Conservation (phyloP, 2,113 vertebrate genomes). For the Seriola dumerili region DNA sequence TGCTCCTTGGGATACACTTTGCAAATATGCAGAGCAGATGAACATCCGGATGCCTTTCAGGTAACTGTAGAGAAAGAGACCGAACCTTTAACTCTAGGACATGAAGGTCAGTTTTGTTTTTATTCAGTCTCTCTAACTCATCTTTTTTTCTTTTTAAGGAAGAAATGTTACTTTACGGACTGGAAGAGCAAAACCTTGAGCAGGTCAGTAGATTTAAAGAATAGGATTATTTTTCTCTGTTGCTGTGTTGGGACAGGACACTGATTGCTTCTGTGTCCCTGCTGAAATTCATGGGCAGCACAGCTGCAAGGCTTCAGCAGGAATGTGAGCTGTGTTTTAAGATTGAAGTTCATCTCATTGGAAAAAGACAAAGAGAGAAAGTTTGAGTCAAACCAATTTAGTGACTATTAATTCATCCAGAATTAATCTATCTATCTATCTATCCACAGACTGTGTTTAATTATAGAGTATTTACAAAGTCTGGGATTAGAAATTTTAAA, state of each 20-base stretch:
- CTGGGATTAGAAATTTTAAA: slow-evolving; percentile 18
- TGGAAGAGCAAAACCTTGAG: slow-evolving; percentile 94
- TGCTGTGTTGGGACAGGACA: neutral
- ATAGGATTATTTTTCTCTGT: slow-evolving; percentile 17
- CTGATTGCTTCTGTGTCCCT: slow-evolving; percentile 21
- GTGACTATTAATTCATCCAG: neutral
- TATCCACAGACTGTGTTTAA: neutral
- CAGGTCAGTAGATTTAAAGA: slow-evolving; percentile 87
- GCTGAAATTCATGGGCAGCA: slow-evolving; percentile 19
- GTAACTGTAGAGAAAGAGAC: slow-evolving; percentile 75
- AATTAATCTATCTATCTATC: neutral
- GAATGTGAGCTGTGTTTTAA: slow-evolving; percentile 24
- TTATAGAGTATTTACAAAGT: slow-evolving; percentile 10
- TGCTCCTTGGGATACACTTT: slow-evolving; percentile 95
- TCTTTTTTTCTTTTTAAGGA: slow-evolving; percentile 86
- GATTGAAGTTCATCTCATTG: slow-evolving; percentile 15
- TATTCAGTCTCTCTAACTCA: neutral
- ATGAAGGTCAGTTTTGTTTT: neutral
- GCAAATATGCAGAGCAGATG: slow-evolving; percentile 98
- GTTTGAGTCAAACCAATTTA: neutral
- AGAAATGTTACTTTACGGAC: slow-evolving; percentile 98
- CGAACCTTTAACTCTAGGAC: neutral
- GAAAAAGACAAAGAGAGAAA: slow-evolving; percentile 16
- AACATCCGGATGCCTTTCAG: slow-evolving; percentile 99
- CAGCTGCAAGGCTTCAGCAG: neutral